Conservation (phyloP, 2,888 invertebrate genomes). For the Nasonovia ribisnigri region DNA sequence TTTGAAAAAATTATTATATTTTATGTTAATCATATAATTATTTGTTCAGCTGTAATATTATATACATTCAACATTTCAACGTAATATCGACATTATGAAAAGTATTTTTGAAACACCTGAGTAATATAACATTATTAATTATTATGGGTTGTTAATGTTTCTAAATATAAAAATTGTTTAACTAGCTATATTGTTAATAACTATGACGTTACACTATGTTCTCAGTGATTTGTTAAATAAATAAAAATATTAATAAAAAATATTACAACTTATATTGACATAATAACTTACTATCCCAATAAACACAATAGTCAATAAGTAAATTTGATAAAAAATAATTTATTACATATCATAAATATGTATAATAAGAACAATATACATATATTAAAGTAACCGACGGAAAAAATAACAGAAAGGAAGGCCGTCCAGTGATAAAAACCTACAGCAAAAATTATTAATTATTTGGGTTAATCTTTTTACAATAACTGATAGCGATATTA, state of each 20-base stretch:
- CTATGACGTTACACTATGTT: not conserved
- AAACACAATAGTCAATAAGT: not conserved
- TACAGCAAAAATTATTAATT: not conserved
- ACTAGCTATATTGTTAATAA: not conserved
- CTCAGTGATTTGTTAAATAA: not conserved
- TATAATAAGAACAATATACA: not conserved
- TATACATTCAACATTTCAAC: fast-evolving
- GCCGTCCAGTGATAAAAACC: not conserved
- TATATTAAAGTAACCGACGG: not conserved
- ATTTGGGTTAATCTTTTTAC: not conserved
- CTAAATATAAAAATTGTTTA: not conserved
- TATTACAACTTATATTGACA: not conserved
- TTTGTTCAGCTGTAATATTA: not conserved
- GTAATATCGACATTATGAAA: not conserved
- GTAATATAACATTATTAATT: not conserved
- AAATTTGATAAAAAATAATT: not conserved
- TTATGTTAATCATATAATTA: not conserved
- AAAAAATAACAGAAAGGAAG: not conserved
- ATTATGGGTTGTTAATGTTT: not conserved
- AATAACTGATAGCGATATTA: not conserved
- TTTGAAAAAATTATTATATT: not conserved
- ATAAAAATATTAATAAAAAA: not conserved
- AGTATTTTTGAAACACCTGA: not conserved
- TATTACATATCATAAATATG: not conserved
- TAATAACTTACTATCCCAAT: not conserved